Evolutionary conservation across 1,140 invertebrate species (phyloP), one percentile per base, ranked within the genome.

Genomic region (Pogonomyrmex barbatus): DNA sequence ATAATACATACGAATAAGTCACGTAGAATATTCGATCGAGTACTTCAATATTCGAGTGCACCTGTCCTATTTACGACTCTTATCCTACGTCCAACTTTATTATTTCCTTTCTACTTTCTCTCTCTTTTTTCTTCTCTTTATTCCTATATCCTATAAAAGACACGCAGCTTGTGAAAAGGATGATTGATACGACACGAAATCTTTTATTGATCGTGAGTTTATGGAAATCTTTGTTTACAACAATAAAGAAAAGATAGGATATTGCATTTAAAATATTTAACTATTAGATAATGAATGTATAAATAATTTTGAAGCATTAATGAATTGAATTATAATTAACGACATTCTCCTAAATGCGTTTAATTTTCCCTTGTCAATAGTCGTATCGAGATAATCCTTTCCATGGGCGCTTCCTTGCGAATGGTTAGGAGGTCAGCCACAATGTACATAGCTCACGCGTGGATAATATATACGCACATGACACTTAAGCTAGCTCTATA

Each of bases 401-500:
- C 30, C 4, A 45, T 56, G 65, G 58, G 47, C 33, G 39, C 82
- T 84, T 90, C 81, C 87, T 84, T 90, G 87, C 76, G 87, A 91
- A 90, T 90, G 89, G 89, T 87, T 90, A 91, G 90, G 90, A 88
- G 63, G 42, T 81, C 85, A 85, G 67, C 67, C 82, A 90, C 89
- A 50, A 91, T 91, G 87, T 91, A 88, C 81, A 88, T 88, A 89
- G 83, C 73, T 90, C 89, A 90, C 89, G 87, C 89, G 89, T 88
- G 87, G 54, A 83, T 83, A 83, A 83, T 83, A 83, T 83, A 83
- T 83, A 83, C 82, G 87, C 83, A 90, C 89, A 90, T 87, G 77
- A 90, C 87, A 85, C 87, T 83, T 86, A 90, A 89, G 89, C 89
- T 88, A 91, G 90, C 79, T 91, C 71, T 90, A 88, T 90, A 91